These are phyloP conservation scores for Andinoacara biseriatus DNA, from an alignment of 2,113 vertebrate species.

Conservation along the genomic window DNA sequence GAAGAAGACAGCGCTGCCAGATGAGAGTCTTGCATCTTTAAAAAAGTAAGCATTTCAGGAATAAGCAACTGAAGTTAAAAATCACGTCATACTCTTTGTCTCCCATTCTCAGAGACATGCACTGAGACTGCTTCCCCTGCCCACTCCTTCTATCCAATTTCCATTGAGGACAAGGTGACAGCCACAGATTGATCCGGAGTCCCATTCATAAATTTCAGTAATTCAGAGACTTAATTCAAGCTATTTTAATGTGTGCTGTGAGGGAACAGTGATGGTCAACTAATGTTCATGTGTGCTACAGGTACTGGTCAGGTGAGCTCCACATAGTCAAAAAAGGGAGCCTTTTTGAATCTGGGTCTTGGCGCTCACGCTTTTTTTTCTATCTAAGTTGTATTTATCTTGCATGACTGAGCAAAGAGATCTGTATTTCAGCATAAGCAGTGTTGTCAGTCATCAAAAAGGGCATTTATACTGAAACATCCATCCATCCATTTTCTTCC, in stretches of 20 bases:
- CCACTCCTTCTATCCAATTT: neutral
- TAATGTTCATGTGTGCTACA: neutral
- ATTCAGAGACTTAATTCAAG: constrained; percentile 9
- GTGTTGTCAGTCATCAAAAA: neutral
- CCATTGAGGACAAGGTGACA: constrained; percentile 13
- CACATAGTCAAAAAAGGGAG: neutral
- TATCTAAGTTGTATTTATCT: neutral
- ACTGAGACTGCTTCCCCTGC: constrained; percentile 12
- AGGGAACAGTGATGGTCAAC: neutral
- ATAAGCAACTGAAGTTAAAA: constrained; percentile 44
- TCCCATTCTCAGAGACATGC: constrained; percentile 2
- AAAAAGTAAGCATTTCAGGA: constrained; percentile 37
- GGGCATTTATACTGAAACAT: neutral
- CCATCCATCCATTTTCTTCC: too few relatives aligned
- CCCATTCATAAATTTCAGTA: constrained; percentile 23
- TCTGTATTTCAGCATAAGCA: neutral
- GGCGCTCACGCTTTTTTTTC: neutral
- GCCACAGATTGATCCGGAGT: constrained; percentile 13
- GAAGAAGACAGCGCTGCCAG: constrained; percentile 15
- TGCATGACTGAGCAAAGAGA: neutral
- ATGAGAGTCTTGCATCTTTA: constrained; percentile 9
- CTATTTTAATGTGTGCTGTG: neutral
- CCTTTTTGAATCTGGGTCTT: neutral
- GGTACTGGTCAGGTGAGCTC: neutral
- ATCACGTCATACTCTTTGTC: constrained; percentile 32